Evolutionary conservation across 2,888 invertebrate species (phyloP), one percentile per base, ranked within the genome.

Genomic region (Pheosia tremula): DNA sequence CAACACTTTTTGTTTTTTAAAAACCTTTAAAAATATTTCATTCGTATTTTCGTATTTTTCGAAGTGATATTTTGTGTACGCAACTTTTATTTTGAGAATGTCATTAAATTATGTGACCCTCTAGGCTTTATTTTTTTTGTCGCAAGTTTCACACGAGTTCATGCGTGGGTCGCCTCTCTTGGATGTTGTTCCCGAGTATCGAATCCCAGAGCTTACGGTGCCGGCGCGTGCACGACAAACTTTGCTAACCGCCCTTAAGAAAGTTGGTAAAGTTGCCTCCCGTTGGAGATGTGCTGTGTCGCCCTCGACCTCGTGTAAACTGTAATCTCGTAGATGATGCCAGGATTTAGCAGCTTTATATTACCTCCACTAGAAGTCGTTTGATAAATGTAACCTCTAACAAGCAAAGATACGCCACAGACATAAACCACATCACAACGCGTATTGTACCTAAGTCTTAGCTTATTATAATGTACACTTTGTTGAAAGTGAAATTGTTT

Each of bases 191-290:
- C 83, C 85, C 78, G 86, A 90, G 88, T 89, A 89, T 89, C 83
- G 87, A 85, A 91, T 89, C 91, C 90, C 83, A 78, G 81, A 89
- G 92, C 90, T 93, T 91, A 91, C 85, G 86, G 85, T 86, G 84
- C 80, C 77, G 86, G 87, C 88, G 89, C 88, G 89, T 88, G 90
- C 89, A 90, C 89, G 91, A 90, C 91, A 87, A 93, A 93, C 89
- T 93, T 92, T 82, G 84, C 86, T 87, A 91, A 92, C 91, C 90
- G 88, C 87, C 89, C 89, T 91, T 89, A 91, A 89, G 90, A 91
- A 92, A 93, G 87, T 93, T 93, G 86, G 79, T 72, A 81, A 91
- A 92, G 89, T 93, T 90, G 83, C 82, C 87, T 89, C 89, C 85
- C 86, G 84, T 84, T 82, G 84, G 84, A 88, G 89, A 89, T 88